phyloP scores from a whole-genome alignment of 2,113 vertebrate genomes.

The Arothron firmamentum region DNA sequence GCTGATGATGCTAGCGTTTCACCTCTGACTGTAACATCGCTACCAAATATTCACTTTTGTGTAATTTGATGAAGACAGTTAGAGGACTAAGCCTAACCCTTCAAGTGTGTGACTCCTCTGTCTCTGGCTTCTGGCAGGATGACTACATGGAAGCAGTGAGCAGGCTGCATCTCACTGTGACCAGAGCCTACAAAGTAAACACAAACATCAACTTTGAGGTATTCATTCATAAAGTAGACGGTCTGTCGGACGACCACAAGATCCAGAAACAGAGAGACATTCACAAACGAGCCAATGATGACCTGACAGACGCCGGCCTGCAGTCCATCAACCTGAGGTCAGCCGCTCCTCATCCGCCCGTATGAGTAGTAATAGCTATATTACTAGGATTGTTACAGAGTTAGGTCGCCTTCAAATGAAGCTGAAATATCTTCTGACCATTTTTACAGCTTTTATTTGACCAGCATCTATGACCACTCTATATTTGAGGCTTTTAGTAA shows the following conservation, averaged over 20 bases:
- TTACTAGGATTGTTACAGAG: too few relatives aligned
- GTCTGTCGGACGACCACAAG: slow-evolving; percentile 95
- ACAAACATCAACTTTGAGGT: slow-evolving; percentile 97
- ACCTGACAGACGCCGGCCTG: slow-evolving; percentile 88
- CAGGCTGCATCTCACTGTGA: slow-evolving; percentile 90
- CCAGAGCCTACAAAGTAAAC: slow-evolving; percentile 92
- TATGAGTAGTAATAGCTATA: too few relatives aligned
- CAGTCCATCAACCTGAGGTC: slow-evolving; percentile 95
- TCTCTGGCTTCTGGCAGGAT: slow-evolving; percentile 71
- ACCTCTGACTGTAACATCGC: too few relatives aligned
- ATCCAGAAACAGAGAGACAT: slow-evolving; percentile 96
- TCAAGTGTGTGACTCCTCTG: background rate
- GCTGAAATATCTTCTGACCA: background rate
- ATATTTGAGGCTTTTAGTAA: slow-evolving; percentile 99
- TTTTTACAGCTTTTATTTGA: slow-evolving; percentile 90
- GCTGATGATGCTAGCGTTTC: too few relatives aligned
- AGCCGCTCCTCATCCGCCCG: background rate
- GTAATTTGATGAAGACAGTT: too few relatives aligned
- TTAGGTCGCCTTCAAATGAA: too few relatives aligned
- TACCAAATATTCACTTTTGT: too few relatives aligned
- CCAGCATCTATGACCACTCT: slow-evolving; percentile 98
- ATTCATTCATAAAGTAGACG: slow-evolving; percentile 98
- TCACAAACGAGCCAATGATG: slow-evolving; percentile 95
- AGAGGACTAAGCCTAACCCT: too few relatives aligned
- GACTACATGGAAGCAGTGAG: slow-evolving; percentile 94